These are phyloP conservation scores for Pemphigus obesinymphae DNA, from an alignment of 1,140 invertebrate genomes.

Conservation along the genomic window DNA sequence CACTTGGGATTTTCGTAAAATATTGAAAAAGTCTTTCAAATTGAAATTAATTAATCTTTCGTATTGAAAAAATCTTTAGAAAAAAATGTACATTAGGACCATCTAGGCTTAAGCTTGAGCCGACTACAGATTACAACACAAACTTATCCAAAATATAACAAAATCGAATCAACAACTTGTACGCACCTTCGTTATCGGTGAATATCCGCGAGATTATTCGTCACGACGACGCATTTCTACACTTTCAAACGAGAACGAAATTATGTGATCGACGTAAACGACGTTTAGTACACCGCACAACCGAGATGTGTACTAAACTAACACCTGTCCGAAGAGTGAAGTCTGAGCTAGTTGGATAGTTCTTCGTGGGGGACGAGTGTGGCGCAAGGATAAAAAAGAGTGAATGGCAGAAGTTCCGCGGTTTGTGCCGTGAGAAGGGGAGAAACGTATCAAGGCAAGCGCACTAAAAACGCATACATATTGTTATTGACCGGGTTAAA, in stretches of 20 bases:
- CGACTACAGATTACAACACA: too few relatives aligned
- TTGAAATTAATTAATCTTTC: too few relatives aligned
- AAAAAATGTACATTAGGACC: too few relatives aligned
- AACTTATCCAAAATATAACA: too few relatives aligned
- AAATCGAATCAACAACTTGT: too few relatives aligned
- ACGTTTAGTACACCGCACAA: neutral
- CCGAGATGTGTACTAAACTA: neutral
- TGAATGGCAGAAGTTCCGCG: neutral
- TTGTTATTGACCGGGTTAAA: slow-evolving; percentile 39
- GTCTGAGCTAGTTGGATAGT: neutral
- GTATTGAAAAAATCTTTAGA: too few relatives aligned
- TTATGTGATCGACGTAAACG: neutral
- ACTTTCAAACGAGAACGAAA: too few relatives aligned
- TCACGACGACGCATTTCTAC: neutral
- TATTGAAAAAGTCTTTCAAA: too few relatives aligned
- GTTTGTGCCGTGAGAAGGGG: neutral
- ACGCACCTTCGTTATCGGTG: neutral
- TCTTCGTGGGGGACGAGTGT: neutral
- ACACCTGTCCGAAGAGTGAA: too few relatives aligned
- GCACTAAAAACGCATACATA: slow-evolving; percentile 7
- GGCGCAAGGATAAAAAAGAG: neutral
- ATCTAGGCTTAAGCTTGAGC: too few relatives aligned
- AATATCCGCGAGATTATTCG: neutral
- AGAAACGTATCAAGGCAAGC: slow-evolving; percentile 18
- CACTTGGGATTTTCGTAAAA: too few relatives aligned